These are phyloP conservation scores for Hippopotamus amphibius DNA, from an alignment of 2,113 vertebrate genomes.

Conservation along the genomic window DNA sequence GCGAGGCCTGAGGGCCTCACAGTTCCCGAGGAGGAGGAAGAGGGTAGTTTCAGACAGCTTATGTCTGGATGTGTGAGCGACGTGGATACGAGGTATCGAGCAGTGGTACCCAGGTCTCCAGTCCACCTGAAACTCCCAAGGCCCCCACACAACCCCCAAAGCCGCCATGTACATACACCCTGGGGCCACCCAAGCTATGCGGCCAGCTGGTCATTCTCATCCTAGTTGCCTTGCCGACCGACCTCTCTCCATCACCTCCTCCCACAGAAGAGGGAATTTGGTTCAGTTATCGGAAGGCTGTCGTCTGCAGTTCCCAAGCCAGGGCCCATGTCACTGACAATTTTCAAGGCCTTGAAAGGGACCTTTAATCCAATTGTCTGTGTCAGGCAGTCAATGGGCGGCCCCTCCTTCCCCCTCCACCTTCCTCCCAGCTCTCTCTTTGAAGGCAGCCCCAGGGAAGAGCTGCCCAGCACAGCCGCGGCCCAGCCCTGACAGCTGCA, in stretches of 20 bases:
- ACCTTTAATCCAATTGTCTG: background rate
- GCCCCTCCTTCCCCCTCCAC: background rate
- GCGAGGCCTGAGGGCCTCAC: accelerated
- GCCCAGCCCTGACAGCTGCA: background rate
- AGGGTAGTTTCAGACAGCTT: background rate
- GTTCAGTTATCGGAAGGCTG: background rate
- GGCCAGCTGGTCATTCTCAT: accelerated
- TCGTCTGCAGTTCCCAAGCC: background rate
- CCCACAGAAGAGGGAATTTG: background rate
- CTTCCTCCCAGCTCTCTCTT: background rate
- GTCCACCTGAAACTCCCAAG: background rate
- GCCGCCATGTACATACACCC: accelerated
- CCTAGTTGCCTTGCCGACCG: accelerated
- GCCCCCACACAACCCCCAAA: background rate
- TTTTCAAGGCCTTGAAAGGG: background rate
- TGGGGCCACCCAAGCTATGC: accelerated
- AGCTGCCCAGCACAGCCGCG: background rate
- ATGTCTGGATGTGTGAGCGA: background rate
- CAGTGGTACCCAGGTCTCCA: background rate
- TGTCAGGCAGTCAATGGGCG: background rate
- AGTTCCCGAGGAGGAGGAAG: background rate
- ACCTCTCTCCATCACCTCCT: background rate
- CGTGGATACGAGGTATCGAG: accelerated
- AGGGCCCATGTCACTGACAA: background rate
- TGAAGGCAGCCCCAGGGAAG: background rate